Conservation (phyloP, 2,113 vertebrate species). For the Rhinoptilus africanus region DNA sequence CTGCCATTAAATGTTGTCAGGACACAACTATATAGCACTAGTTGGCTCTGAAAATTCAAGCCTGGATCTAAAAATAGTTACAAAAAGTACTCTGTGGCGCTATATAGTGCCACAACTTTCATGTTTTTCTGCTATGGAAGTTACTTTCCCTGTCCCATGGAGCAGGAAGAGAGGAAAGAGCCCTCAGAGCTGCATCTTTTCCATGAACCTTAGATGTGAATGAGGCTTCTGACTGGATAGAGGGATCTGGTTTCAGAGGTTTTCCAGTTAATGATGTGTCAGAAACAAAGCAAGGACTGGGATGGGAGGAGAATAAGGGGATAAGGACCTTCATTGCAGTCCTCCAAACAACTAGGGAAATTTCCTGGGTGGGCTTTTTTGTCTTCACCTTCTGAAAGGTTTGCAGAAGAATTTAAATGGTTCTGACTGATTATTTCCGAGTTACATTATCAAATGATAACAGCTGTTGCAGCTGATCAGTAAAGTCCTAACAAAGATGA, state of each 20-base stretch:
- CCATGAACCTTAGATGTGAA: neutral
- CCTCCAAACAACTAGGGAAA: neutral
- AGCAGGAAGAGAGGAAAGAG: neutral
- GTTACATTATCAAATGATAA: neutral
- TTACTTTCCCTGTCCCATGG: neutral
- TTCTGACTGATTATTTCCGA: neutral
- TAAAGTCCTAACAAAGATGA: neutral
- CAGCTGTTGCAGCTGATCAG: neutral
- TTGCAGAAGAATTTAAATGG: neutral
- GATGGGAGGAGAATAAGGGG: neutral
- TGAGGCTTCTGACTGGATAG: neutral
- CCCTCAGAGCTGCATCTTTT: neutral
- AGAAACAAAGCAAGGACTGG: neutral
- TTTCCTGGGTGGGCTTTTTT: neutral
- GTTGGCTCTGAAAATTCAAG: neutral
- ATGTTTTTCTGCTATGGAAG: neutral
- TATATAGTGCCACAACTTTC: neutral
- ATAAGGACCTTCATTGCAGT: neutral
- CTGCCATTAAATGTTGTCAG: neutral
- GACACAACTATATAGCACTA: neutral
- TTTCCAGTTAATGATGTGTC: neutral
- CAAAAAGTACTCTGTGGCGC: neutral
- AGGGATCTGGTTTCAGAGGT: neutral
- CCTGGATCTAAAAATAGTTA: neutral
- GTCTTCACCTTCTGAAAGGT: neutral